phyloP scores from a whole-genome alignment of 2,797 vertebrate genomes.

The Myioborus melanocephalus region DNA sequence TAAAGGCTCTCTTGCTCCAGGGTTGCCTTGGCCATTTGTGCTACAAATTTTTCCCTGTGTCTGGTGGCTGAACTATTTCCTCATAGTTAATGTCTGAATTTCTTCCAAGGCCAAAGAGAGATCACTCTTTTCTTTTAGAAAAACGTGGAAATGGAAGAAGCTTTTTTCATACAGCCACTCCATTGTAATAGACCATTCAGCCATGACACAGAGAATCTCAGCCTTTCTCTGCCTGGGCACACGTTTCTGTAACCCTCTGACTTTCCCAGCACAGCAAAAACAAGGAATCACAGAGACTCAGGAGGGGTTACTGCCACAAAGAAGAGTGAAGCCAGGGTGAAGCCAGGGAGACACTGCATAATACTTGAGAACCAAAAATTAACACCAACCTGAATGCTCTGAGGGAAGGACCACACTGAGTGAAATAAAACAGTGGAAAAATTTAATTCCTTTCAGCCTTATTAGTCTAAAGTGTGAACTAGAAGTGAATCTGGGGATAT shows the following conservation, averaged over 20 bases:
- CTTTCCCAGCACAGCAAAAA: background rate
- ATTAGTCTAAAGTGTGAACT: background rate
- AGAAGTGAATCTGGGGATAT: background rate
- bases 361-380: background rate
- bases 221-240: background rate
- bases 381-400: background rate
- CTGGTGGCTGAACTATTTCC: background rate
- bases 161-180: slow-evolving; percentile 10
- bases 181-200: slow-evolving; percentile 30
- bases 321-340: background rate
- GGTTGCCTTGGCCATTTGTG: background rate
- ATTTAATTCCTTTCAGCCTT: background rate
- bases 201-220: background rate
- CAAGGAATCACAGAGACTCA: background rate
- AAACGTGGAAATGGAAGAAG: slow-evolving; percentile 11
- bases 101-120: background rate
- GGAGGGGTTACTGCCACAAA: background rate
- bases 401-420: background rate
- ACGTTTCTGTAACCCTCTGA: background rate
- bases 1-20: background rate
- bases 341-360: background rate
- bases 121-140: background rate
- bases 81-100: slow-evolving; percentile 5
- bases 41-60: background rate
- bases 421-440: background rate